phyloP scores from a whole-genome alignment of 2,113 vertebrate genomes.

The Tragelaphus strepsiceros region DNA sequence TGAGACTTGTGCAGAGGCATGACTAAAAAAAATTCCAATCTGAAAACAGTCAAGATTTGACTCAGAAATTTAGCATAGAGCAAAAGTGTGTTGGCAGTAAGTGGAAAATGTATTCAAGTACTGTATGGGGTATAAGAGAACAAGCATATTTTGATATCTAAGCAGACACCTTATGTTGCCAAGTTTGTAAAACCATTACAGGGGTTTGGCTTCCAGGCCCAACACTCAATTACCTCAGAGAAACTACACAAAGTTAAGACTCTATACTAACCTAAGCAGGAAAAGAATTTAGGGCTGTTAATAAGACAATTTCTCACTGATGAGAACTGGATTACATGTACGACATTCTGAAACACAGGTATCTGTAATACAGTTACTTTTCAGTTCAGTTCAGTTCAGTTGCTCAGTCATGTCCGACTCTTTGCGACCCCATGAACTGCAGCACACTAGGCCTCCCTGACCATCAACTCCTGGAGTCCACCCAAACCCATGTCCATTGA shows the following conservation, averaged over 20 bases:
- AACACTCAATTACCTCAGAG: not conserved
- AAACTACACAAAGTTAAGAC: not conserved
- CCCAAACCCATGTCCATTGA: not conserved
- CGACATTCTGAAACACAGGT: not conserved
- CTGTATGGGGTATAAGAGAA: not conserved
- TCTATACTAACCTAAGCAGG: not conserved
- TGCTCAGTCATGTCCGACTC: rapidly evolving
- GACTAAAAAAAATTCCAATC: not conserved
- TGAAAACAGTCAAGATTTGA: not conserved
- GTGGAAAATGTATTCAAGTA: not conserved
- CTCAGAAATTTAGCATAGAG: not conserved
- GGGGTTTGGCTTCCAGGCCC: not conserved
- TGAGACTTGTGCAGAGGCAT: not conserved
- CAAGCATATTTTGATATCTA: not conserved
- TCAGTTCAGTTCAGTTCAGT: not conserved
- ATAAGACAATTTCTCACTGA: not conserved
- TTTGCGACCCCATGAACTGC: not conserved
- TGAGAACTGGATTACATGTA: not conserved
- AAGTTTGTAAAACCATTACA: not conserved
- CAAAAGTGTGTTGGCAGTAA: not conserved
- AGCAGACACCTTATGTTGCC: not conserved
- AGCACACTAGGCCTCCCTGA: not conserved
- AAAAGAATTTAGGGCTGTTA: not conserved
- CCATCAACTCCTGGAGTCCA: not conserved
- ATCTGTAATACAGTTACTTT: not conserved